Evolutionary conservation across 2,113 vertebrate species (phyloP).

Genomic region (Bubo blakistoni): DNA sequence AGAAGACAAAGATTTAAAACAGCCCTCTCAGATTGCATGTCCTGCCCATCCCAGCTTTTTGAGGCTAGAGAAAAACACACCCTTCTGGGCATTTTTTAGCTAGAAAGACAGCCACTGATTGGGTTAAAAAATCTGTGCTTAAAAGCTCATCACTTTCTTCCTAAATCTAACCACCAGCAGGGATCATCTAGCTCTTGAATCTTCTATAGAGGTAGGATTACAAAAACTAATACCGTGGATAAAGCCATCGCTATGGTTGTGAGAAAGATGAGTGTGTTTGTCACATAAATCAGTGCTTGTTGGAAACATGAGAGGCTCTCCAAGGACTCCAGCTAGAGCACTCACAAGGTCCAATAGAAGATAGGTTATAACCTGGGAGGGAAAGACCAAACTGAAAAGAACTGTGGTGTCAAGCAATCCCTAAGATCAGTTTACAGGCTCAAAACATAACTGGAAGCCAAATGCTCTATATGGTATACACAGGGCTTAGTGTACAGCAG

Average conservation of each 20-base stretch:
- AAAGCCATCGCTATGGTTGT: not conserved
- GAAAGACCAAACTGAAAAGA: not conserved
- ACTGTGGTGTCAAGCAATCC: not conserved
- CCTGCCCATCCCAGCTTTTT: slow-evolving; percentile 14
- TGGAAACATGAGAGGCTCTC: slow-evolving; percentile 3
- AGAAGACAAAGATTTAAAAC: slow-evolving; percentile 42
- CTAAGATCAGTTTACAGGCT: slow-evolving; percentile 1
- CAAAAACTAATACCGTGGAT: not conserved
- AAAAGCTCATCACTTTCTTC: slow-evolving; percentile 5
- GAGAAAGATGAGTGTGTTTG: slow-evolving; percentile 20
- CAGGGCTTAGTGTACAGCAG: not conserved
- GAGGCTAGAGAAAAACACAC: slow-evolving; percentile 7
- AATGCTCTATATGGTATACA: not conserved
- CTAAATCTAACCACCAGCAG: not conserved
- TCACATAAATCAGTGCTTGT: not conserved
- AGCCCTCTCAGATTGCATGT: slow-evolving; percentile 21
- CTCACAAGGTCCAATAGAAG: not conserved
- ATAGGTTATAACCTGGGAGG: slow-evolving; percentile 6
- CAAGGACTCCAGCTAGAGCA: not conserved
- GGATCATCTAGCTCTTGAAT: slow-evolving; percentile 10
- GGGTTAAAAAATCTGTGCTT: not conserved
- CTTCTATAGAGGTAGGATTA: slow-evolving; percentile 15
- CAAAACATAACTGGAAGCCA: not conserved
- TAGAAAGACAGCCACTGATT: not conserved
- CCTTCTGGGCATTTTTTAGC: slow-evolving; percentile 35